A percentile compares a stretch with the other conserved stretches of the same genome.
phyloP scores from a whole-genome alignment of 2,888 invertebrate species.

The Lottia scabra region DNA sequence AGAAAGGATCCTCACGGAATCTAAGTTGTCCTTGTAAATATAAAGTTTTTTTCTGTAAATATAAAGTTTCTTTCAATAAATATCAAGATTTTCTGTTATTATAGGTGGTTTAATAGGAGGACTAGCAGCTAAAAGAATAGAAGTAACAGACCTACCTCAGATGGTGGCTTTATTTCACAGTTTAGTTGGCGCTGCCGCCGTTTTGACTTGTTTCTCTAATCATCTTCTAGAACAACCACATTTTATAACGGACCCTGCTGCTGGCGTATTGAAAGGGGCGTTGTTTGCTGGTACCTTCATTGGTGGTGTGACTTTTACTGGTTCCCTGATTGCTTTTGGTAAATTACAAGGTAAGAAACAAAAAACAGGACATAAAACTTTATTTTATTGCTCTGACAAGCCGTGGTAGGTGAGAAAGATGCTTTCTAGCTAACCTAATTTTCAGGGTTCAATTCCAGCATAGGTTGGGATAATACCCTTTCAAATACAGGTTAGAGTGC shows the following conservation, averaged over 20 bases:
- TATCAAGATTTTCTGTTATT: too few species aligned
- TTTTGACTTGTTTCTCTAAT: constrained; percentile 86
- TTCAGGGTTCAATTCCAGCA: too few species aligned
- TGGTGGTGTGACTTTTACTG: constrained; percentile 90
- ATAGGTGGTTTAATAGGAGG: constrained; percentile 80
- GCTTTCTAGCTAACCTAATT: too few species aligned
- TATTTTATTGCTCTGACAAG: too few species aligned
- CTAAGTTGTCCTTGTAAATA: too few species aligned
- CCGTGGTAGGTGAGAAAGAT: too few species aligned
- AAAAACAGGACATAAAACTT: too few species aligned
- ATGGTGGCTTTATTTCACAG: constrained; percentile 88
- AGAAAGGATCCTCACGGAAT: too few species aligned
- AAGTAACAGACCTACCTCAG: constrained; percentile 83
- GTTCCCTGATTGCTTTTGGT: constrained; percentile 89
- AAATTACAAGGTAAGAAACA: constrained; percentile 78
- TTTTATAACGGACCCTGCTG: constrained; percentile 81
- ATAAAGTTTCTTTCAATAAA: too few species aligned
- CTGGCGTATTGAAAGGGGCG: constrained; percentile 83
- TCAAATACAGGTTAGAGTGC: too few species aligned
- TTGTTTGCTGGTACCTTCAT: constrained; percentile 90
- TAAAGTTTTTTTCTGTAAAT: too few species aligned
- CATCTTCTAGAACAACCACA: constrained; percentile 86
- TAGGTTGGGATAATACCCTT: too few species aligned
- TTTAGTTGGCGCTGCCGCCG: constrained; percentile 88
- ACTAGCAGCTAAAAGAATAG: constrained; percentile 83